These are phyloP conservation scores for Acipenser transmontanus DNA, from an alignment of 2,797 vertebrate species.

Conservation along the genomic window DNA sequence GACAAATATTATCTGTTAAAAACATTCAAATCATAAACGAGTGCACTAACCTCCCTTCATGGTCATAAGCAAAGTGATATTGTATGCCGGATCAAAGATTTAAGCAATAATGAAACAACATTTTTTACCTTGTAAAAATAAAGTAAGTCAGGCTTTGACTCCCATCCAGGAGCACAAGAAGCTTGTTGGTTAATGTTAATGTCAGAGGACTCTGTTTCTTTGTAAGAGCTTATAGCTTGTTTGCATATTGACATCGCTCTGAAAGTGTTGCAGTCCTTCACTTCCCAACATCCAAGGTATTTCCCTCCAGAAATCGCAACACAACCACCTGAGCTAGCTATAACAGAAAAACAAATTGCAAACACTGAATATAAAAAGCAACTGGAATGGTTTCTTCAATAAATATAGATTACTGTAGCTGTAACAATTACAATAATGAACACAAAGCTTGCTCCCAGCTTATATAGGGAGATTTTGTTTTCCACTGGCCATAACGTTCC, in stretches of 20 bases:
- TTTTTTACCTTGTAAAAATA: slow-evolving; percentile 80
- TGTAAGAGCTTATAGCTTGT: slow-evolving; percentile 55
- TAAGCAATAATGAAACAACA: neutral
- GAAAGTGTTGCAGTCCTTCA: slow-evolving; percentile 75
- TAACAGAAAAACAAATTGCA: slow-evolving; percentile 12
- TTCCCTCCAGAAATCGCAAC: slow-evolving; percentile 69
- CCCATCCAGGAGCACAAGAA: slow-evolving; percentile 79
- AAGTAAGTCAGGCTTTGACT: slow-evolving; percentile 65
- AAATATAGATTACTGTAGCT: too few relatives aligned
- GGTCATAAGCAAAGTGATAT: too few relatives aligned
- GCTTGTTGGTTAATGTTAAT: slow-evolving; percentile 53
- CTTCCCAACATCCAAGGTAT: slow-evolving; percentile 79
- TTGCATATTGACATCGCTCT: slow-evolving; percentile 84
- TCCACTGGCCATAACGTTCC: too few relatives aligned
- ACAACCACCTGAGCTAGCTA: slow-evolving; percentile 75
- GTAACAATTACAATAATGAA: too few relatives aligned
- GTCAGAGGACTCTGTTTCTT: slow-evolving; percentile 48
- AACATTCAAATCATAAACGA: too few relatives aligned
- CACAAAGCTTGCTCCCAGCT: too few relatives aligned
- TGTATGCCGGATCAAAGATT: neutral
- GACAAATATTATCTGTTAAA: too few relatives aligned
- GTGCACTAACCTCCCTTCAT: too few relatives aligned
- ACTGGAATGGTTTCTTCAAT: too few relatives aligned
- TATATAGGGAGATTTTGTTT: too few relatives aligned
- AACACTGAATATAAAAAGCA: too few relatives aligned